Base-by-base conservation (phyloP, 2,888 invertebrate species). In the Melipona bicolor region DNA sequence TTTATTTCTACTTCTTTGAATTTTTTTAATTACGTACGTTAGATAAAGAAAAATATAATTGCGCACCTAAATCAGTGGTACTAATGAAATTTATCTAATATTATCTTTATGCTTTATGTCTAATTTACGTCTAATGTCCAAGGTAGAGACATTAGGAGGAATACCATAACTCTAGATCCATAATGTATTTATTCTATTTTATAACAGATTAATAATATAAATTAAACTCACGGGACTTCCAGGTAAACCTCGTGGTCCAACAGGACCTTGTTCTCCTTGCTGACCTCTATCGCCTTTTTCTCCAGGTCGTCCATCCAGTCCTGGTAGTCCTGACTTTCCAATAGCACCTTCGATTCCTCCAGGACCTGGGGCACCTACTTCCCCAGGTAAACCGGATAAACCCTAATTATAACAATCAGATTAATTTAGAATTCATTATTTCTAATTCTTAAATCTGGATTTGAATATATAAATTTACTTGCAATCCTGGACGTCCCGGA, bases 191-290 rank as follows among this genome's bases (percentile, higher is more conserved):
- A 43, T 52, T 21, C 2, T 50, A 17, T 69, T 50, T 19, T 17
- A 11, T 32, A 50, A 32, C 2, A 50, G 5, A 4, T 43, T 43
- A 43, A 43, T 43, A 43, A 43, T 11, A 24, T 13, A 54, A 50
- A 19, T 68, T 49, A 62, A 62, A 89, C 62, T 78, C 91, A 95
- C 95, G 86, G 93, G 92, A 70, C 91, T 93, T 77, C 95, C 95
- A 49, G 95, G 95, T 65, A 94, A 90, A 62, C 96, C 96, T 65
- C 94, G 91, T 50, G 95, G 93, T 62, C 95, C 95, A 68, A 92
- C 89, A 43, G 93, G 92, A n/a, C 95, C 96, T 86, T 92, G 93
- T 54, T 95, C 94, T 61, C 96, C 96, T 65, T 83, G 83, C 73
- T 94, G 94, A 3, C 95, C 95, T 80, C 89, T 88, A 52, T 94